Conservation (phyloP, 2,113 vertebrate species). For the Misgurnus anguillicaudatus region DNA sequence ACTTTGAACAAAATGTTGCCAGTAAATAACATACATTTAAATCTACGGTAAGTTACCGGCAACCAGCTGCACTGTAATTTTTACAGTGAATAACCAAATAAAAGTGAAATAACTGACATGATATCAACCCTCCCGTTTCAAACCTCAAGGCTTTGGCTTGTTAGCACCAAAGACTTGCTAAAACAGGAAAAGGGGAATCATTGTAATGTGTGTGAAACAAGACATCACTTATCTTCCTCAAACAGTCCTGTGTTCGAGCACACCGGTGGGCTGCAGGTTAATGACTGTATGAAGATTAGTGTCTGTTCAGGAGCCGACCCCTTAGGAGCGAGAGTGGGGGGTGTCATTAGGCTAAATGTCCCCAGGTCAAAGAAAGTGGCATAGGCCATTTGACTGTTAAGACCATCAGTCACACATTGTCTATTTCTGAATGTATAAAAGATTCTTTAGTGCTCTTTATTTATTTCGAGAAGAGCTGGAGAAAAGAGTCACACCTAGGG, state of each 20-base stretch:
- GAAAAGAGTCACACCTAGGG: background rate
- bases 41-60: too few species aligned
- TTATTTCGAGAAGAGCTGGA: constrained; percentile 8
- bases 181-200: constrained; percentile 69
- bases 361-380: constrained; percentile 44
- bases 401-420: constrained; percentile 41
- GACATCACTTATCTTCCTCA: constrained; percentile 53
- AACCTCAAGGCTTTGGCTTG: constrained; percentile 21
- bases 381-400: constrained; percentile 20
- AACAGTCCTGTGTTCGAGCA: constrained; percentile 35
- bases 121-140: constrained; percentile 22
- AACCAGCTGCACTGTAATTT: too few species aligned
- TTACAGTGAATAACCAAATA: too few species aligned
- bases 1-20: too few species aligned
- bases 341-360: constrained; percentile 68
- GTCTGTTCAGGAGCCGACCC: constrained; percentile 63
- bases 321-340: constrained; percentile 55
- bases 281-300: constrained; percentile 75
- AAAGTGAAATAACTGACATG: background rate
- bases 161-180: constrained; percentile 67
- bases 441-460: background rate
- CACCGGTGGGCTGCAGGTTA: constrained; percentile 67
- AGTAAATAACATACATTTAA: too few species aligned
- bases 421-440: constrained; percentile 26
- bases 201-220: constrained; percentile 70